Evolutionary conservation across 2,888 invertebrate genomes (phyloP), one percentile per base, ranked within the genome.

Genomic region (Ennomos fuscantarius): DNA sequence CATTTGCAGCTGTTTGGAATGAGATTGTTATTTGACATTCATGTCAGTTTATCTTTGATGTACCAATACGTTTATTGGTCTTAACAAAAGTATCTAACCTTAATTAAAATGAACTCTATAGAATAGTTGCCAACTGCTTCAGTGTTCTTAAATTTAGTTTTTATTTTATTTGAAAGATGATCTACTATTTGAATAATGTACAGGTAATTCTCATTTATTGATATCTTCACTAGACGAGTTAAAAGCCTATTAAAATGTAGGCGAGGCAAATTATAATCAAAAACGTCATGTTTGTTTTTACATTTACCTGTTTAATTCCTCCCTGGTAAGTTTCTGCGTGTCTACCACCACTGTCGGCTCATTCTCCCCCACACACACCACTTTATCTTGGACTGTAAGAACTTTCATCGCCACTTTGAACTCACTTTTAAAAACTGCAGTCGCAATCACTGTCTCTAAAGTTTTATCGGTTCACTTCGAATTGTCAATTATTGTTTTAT

Each of bases 281-380:
- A 24, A 24, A 2, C 5, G 6, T 1, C 5, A 24, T 24, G 24
- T 24, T 24, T 24, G 24, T 24, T 24, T 24, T 24, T 13, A 33
- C 9, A 70, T 62, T 66, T 74, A 90, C 91, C 86, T 89, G 76
- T 91, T 91, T 11, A 91, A 72, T 75, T 90, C 90, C 73, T 91
- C 90, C 59, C 87, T 91, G 40, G 81, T 85, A 43, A 81, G 64
- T 60, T 84, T 88, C 51, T 76, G 70, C 9, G 74, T 66, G 42
- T 80, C 81, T 41, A 76, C 76, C 43, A 80, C 84, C 45, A 89
- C 87, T 9, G 82, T 81, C 2, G 90, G 87, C 60, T 89, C 89
- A 60, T 86, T 87, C 24, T 78, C 84, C 12, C 84, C 86, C 53
- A 89, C 88, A 77, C 78, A 79, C 36, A 79, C 79, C 55, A 89